Percentiles rank a stretch among this genome's conserved stretches.
Conservation (phyloP, 1,140 invertebrate species). For the Drosophila guanche region DNA sequence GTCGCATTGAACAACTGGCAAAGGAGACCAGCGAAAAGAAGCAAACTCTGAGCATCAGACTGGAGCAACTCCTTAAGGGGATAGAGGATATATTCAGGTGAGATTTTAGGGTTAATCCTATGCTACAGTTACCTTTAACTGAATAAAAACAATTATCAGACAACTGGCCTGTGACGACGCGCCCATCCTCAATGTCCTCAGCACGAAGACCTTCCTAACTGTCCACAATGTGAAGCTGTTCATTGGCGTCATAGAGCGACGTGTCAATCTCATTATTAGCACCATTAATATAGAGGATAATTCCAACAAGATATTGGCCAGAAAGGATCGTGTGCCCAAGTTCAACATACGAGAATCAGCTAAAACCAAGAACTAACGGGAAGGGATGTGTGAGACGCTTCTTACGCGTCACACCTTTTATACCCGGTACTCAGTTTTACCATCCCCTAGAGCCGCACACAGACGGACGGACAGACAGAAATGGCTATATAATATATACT, state of each 20-base stretch:
- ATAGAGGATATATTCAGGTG: slow-evolving; percentile 86
- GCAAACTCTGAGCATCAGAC: slow-evolving; percentile 77
- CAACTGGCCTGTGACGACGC: slow-evolving; percentile 87
- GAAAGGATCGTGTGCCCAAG: slow-evolving; percentile 79
- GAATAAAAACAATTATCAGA: slow-evolving; percentile 17
- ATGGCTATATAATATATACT: too few species aligned
- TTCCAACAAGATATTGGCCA: slow-evolving; percentile 77
- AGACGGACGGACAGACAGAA: too few species aligned
- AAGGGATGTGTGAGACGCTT: too few species aligned
- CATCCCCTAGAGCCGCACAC: too few species aligned
- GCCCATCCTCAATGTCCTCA: slow-evolving; percentile 88
- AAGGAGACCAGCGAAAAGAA: slow-evolving; percentile 65
- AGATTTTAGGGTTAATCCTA: too few species aligned
- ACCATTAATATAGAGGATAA: slow-evolving; percentile 85
- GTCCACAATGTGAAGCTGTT: slow-evolving; percentile 89
- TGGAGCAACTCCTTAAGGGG: slow-evolving; percentile 85
- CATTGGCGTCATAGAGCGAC: slow-evolving; percentile 89
- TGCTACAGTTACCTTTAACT: neutral
- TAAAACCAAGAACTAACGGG: slow-evolving; percentile 65
- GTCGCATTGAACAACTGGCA: slow-evolving; percentile 49
- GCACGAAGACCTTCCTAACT: slow-evolving; percentile 87
- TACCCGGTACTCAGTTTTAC: too few species aligned
- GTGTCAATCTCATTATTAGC: slow-evolving; percentile 85
- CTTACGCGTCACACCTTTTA: too few species aligned
- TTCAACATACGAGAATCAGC: slow-evolving; percentile 82